A percentile compares a stretch with the other conserved stretches of the same genome.
phyloP scores from a whole-genome alignment of 2,797 vertebrate species.

The Florisuga fusca region DNA sequence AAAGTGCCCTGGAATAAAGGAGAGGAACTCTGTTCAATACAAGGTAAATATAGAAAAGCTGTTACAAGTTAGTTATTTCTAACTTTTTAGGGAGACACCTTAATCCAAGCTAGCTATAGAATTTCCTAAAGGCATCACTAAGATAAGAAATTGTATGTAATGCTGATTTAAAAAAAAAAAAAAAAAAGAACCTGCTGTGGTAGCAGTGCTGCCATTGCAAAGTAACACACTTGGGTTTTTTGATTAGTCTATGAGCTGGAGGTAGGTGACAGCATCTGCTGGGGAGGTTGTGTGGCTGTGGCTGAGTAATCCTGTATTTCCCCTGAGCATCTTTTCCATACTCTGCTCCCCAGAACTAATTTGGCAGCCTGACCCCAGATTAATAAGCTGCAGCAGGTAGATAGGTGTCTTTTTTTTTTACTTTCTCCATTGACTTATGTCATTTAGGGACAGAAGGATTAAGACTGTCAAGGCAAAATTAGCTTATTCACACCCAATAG shows the following conservation, averaged over 20 bases:
- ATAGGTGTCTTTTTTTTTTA: neutral
- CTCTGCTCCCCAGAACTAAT: neutral
- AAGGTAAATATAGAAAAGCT: neutral
- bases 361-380: neutral
- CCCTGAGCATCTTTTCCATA: neutral
- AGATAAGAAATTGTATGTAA: neutral
- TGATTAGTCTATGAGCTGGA: accelerated
- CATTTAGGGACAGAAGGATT: neutral
- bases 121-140: neutral
- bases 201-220: too few species aligned
- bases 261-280: neutral
- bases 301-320: neutral
- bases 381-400: neutral
- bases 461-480: neutral
- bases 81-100: neutral
- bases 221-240: neutral
- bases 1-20: conserved; percentile 82
- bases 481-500: neutral
- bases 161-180: neutral
- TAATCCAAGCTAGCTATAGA: neutral
- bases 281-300: neutral
- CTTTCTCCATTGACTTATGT: neutral
- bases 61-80: neutral
- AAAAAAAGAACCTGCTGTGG: too few species aligned
- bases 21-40: neutral